Conservation (phyloP, 2,113 vertebrate genomes). For the Cyanistes caeruleus region DNA sequence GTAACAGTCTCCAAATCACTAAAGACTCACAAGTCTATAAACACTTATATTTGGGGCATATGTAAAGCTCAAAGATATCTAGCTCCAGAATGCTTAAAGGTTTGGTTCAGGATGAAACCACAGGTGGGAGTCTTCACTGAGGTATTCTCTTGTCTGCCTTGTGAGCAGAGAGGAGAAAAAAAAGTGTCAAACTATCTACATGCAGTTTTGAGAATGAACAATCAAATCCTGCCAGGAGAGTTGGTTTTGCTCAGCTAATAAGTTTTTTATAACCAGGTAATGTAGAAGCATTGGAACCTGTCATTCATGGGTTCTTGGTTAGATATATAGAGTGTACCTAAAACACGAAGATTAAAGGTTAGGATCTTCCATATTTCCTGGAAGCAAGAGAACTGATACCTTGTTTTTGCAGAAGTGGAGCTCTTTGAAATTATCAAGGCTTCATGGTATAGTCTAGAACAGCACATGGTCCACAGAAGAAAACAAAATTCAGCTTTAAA, state of each 20-base stretch:
- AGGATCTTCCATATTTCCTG: not conserved
- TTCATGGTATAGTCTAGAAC: not conserved
- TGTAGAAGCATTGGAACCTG: not conserved
- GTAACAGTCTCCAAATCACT: not conserved
- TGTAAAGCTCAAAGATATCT: not conserved
- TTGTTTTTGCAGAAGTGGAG: not conserved
- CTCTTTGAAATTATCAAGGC: not conserved
- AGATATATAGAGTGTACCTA: not conserved
- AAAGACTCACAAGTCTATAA: not conserved
- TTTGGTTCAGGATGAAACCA: not conserved
- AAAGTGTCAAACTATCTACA: not conserved
- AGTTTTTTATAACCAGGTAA: not conserved
- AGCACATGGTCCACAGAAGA: not conserved
- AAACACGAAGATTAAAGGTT: not conserved
- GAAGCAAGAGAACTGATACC: not conserved
- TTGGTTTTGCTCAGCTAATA: not conserved
- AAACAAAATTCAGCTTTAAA: not conserved
- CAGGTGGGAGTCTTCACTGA: not conserved
- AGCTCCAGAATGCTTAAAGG: not conserved
- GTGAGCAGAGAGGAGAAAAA: not conserved
- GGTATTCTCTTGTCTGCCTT: not conserved
- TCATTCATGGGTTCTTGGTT: not conserved
- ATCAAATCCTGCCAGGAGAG: not conserved
- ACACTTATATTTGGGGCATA: not conserved
- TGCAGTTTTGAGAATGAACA: not conserved